These are phyloP conservation scores for Orientallactaga sibirica DNA, from an alignment of 2,797 vertebrate species.

Conservation along the genomic window DNA sequence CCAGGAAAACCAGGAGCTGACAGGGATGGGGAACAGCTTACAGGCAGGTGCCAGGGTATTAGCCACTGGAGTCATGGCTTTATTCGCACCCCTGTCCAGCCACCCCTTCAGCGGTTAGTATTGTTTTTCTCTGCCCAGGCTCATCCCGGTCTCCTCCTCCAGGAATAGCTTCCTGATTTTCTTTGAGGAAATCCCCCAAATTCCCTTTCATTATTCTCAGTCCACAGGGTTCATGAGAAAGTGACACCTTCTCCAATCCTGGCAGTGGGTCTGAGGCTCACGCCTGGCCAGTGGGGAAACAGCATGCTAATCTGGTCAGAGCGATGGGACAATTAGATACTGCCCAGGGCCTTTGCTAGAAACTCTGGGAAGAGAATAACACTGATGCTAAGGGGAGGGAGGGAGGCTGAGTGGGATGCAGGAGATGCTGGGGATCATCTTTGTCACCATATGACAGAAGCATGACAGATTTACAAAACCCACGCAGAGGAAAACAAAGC, in stretches of 20 bases:
- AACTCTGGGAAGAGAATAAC: not conserved
- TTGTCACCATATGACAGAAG: not conserved
- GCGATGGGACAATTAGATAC: not conserved
- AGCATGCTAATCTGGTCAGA: conserved; percentile 17
- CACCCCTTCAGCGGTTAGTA: not conserved
- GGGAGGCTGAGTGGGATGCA: not conserved
- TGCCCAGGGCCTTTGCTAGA: not conserved
- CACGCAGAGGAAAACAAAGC: not conserved
- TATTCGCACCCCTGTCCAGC: no score
- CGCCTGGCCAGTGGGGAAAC: not conserved
- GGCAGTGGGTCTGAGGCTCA: not conserved
- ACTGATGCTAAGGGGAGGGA: not conserved
- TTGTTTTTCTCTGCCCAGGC: conserved; percentile 55
- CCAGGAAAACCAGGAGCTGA: not conserved
- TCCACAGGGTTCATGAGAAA: conserved; percentile 24
- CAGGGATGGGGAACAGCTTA: not conserved
- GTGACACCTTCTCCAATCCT: not conserved
- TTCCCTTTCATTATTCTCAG: conserved; percentile 23
- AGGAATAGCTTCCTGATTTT: conserved; percentile 59
- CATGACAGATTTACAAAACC: not conserved
- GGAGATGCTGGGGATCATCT: not conserved
- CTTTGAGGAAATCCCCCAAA: conserved; percentile 63
- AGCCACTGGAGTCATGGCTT: not conserved
- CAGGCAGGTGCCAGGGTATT: not conserved
- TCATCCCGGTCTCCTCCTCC: conserved; percentile 31